These are phyloP conservation scores for Myoxocephalus aenaeus DNA, from an alignment of 2,797 vertebrate species.

Conservation along the genomic window DNA sequence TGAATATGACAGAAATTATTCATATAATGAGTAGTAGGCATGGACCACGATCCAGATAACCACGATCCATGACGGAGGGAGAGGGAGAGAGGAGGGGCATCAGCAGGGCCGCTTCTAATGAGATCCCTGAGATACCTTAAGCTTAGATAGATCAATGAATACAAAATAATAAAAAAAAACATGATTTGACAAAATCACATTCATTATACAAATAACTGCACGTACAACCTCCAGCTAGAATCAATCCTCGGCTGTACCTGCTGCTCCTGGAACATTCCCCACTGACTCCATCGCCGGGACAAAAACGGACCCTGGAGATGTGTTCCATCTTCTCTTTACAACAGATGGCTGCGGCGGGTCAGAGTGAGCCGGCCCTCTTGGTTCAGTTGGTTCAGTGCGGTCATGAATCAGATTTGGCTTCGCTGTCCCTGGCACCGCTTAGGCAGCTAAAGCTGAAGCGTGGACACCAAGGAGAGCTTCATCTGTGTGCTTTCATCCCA, in stretches of 20 bases:
- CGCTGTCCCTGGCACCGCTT: conserved; percentile 7
- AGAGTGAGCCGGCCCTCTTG: not conserved
- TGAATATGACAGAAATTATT: too few species aligned
- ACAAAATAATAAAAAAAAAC: too few species aligned
- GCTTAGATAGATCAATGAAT: too few species aligned
- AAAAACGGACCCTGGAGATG: not conserved
- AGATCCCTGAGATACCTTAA: too few species aligned
- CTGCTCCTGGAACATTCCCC: not conserved
- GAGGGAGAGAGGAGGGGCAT: too few species aligned
- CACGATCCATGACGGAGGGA: too few species aligned
- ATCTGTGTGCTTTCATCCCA: conserved; percentile 5
- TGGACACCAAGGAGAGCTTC: conserved; percentile 14
- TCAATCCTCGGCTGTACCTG: not conserved
- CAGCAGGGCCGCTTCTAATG: too few species aligned
- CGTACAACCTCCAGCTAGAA: not conserved
- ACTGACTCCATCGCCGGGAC: not conserved
- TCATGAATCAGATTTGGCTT: conserved; percentile 43
- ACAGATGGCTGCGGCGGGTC: conserved; percentile 3
- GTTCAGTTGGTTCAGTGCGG: conserved; percentile 29
- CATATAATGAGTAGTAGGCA: too few species aligned
- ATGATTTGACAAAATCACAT: too few species aligned
- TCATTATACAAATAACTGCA: not conserved
- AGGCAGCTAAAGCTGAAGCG: conserved; percentile 27
- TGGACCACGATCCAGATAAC: too few species aligned
- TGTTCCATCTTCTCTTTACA: not conserved